phyloP scores from a whole-genome alignment of 2,888 invertebrate genomes.

The Tetragonisca angustula region DNA sequence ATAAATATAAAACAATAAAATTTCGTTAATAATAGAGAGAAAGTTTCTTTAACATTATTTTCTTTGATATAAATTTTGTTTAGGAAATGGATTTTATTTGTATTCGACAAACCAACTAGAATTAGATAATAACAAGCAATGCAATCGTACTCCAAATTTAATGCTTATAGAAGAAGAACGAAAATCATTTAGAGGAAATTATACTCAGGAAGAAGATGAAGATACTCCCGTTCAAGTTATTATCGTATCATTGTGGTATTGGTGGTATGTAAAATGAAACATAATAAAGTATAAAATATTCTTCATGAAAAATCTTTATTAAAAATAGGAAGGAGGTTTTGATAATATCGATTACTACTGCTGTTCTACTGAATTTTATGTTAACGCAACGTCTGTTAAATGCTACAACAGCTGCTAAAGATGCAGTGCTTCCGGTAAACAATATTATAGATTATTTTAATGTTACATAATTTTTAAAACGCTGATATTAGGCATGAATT shows the following conservation, averaged over 20 bases:
- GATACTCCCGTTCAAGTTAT: slow-evolving; percentile 89
- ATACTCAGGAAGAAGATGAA: slow-evolving; percentile 58
- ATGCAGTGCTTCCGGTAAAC: slow-evolving; percentile 76
- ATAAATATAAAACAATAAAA: slow-evolving; percentile 6
- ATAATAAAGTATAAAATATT: slow-evolving; percentile 54
- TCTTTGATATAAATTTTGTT: slow-evolving; percentile 2
- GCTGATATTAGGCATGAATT: not conserved
- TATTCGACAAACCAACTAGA: slow-evolving; percentile 87
- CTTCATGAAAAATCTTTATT: slow-evolving; percentile 42
- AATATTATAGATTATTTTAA: slow-evolving; percentile 29
- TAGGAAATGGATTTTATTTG: slow-evolving; percentile 92
- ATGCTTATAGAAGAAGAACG: slow-evolving; percentile 8
- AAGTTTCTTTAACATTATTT: not conserved
- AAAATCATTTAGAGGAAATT: slow-evolving; percentile 25
- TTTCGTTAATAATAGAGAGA: not conserved
- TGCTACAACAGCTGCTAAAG: slow-evolving; percentile 72
- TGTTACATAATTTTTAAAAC: not conserved
- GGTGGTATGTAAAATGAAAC: slow-evolving; percentile 86
- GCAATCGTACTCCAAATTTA: slow-evolving; percentile 72
- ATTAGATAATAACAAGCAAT: slow-evolving; percentile 84
- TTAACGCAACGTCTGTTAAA: slow-evolving; percentile 85
- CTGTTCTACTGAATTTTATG: slow-evolving; percentile 89
- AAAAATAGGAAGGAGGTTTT: slow-evolving; percentile 90
- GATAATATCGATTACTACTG: slow-evolving; percentile 90
- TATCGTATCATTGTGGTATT: slow-evolving; percentile 91